Base-by-base conservation (phyloP, 2,888 invertebrate species). In the Creontiades dilutus region DNA sequence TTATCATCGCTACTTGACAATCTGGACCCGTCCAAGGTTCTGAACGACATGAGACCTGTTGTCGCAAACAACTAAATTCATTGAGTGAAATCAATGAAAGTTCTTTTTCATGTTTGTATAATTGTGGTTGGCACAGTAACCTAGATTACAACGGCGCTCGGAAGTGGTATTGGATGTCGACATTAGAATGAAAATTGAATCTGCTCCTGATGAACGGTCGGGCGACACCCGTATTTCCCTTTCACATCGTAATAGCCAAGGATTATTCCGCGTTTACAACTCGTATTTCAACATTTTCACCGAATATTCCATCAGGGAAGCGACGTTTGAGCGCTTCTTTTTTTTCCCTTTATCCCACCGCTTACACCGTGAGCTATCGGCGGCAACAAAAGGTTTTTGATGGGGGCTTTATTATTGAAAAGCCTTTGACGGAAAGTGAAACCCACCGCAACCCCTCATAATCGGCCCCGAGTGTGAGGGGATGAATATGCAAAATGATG, bases 361-460 rank as follows among this genome's bases (percentile, higher is more conserved):
- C 23, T 23, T 27, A 68, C 68, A 23, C 68, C 23, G 23, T n/a
- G 68, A n/a, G n/a, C n/a, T 68, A 7, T 23, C 68, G 23, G 12
- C 9, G 23, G 27, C 23, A 68, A 68, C 68, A 68, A 68, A 68
- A 23, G 68, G 68, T 68, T 68, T 68, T 68, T 68, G 68, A 68
- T 68, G 19, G 61, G n/a, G 61, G 2, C n/a, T 61, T 9, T 19
- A 23, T 68, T 23, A 68, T 68, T 68, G 68, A 23, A 68, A 68
- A 68, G 68, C n/a, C 68, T 68, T 68, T 68, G 68, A 68, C 23
- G 68, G 68, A 68, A 68, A 68, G 68, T 68, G 68, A 68, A 68
- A 23, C 68, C 68, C 68, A 61, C 61, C 68, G 27, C 68, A 68
- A 27, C 68, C 23, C 23, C 13, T 68, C 27, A 68, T 68, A 23